Percentiles rank a stretch among this genome's conserved stretches.
phyloP scores from a whole-genome alignment of 2,888 invertebrate genomes.

The Fragum whitleyi region DNA sequence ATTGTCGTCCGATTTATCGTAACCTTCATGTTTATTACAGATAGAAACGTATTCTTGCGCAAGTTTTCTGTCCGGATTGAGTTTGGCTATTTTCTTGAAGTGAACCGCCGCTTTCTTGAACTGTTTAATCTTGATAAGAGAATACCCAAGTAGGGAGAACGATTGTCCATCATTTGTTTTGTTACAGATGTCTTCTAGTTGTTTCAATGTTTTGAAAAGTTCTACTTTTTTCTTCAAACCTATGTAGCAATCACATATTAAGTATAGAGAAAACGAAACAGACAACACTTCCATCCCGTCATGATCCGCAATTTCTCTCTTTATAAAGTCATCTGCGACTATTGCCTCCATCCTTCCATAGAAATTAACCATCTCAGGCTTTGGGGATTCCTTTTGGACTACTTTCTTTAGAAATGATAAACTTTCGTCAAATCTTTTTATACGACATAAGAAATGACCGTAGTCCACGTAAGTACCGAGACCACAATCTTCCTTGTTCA shows the following conservation, averaged over 20 bases:
- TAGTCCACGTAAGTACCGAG: slow-evolving; percentile 70
- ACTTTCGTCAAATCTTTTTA: slow-evolving; percentile 61
- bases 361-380: slow-evolving; percentile 68
- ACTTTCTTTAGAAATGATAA: slow-evolving; percentile 63
- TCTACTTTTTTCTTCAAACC: slow-evolving; percentile 61
- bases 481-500: slow-evolving; percentile 67
- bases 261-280: slow-evolving; percentile 60
- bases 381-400: slow-evolving; percentile 60
- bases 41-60: slow-evolving; percentile 53
- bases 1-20: slow-evolving; percentile 47
- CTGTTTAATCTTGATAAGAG: slow-evolving; percentile 61
- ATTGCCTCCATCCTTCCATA: slow-evolving; percentile 69
- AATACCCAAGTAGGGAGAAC: slow-evolving; percentile 65
- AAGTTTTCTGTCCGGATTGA: slow-evolving; percentile 55
- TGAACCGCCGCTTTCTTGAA: slow-evolving; percentile 60
- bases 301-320: slow-evolving; percentile 63
- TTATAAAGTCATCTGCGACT: slow-evolving; percentile 65
- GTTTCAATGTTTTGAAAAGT: slow-evolving; percentile 52
- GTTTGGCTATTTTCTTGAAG: slow-evolving; percentile 56
- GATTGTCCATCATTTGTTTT: slow-evolving; percentile 58
- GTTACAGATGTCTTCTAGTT: slow-evolving; percentile 60
- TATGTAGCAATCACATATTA: slow-evolving; percentile 65
- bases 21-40: slow-evolving; percentile 41
- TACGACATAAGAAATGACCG: slow-evolving; percentile 65
- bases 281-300: slow-evolving; percentile 67